These are phyloP conservation scores for Phasia obesa DNA, from an alignment of 2,888 invertebrate genomes.

Conservation along the genomic window DNA sequence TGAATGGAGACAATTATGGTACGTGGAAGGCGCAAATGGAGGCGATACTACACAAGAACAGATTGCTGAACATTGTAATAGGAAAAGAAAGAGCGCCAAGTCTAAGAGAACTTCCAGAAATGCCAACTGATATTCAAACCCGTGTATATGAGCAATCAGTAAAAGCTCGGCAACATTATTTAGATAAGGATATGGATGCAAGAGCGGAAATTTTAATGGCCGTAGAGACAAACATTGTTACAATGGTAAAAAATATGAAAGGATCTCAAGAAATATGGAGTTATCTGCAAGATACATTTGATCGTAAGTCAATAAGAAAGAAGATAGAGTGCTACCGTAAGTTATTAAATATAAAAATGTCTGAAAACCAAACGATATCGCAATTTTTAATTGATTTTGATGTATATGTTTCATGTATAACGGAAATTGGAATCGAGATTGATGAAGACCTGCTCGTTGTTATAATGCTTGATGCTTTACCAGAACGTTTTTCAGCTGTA, in stretches of 20 bases:
- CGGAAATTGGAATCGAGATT: conserved; percentile 26
- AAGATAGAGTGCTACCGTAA: conserved; percentile 44
- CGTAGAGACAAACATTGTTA: conserved; percentile 24
- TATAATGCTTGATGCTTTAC: conserved; percentile 20
- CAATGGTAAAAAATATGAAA: conserved; percentile 36
- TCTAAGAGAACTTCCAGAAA: neutral
- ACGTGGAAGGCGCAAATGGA: conserved; percentile 31
- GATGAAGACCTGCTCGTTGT: too few relatives aligned
- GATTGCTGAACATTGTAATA: neutral
- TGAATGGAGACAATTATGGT: conserved; percentile 9
- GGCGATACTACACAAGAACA: neutral
- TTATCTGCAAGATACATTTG: conserved; percentile 32
- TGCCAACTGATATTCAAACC: neutral
- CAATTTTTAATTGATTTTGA: conserved; percentile 42
- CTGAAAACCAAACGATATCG: neutral
- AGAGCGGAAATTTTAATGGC: conserved; percentile 30
- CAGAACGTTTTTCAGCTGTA: conserved; percentile 19
- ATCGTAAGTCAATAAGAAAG: conserved; percentile 32
- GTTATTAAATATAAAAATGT: conserved; percentile 36
- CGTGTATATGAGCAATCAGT: neutral
- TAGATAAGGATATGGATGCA: conserved; percentile 29
- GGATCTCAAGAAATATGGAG: conserved; percentile 7
- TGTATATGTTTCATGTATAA: conserved; percentile 39
- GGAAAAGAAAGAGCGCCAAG: neutral
- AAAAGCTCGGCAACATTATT: neutral